Evolutionary conservation across 2,113 vertebrate genomes (phyloP), one percentile per base, ranked within the genome.

Genomic region (Triplophysa dalaica): DNA sequence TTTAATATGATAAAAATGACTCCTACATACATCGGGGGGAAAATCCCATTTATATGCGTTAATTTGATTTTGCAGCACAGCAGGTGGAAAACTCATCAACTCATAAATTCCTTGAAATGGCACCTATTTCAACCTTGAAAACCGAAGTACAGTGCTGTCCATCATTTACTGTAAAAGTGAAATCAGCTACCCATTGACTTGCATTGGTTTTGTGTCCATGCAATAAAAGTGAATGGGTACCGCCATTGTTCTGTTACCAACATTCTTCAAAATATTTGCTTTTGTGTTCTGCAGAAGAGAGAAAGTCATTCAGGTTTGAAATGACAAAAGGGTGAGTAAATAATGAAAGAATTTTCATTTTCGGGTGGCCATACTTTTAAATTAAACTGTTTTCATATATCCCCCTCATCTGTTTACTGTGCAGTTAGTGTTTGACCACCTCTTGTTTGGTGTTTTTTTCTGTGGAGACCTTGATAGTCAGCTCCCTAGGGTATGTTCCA

Each of bases 81-180:
- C 61, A 16, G n/a, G 3, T 43, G 22, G 19, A 64, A 41, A 64
- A 64, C 9, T 5, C 50, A 76, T 76, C 70, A 76, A 8, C 21
- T 0, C 12, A 61, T n/a, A 33, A 64, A 76, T 65, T 33, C 16
- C 24, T 48, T 64, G 54, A 17, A 17, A 21, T 61, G 54, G 26
- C n/a, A n/a, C 7, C 41, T 43, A 60, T 60, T 60, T 74, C 38
- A 74, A 45, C 38, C 56, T 62, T 62, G 14, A 45, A 62, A 62
- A 45, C 21, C 54, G 61, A 10, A 1, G 54, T n/a, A 58, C n/a
- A 43, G 52, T 16, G 56, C 61, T 11, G 63, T 43, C 63, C n/a
- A 33, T 33, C 33, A 33, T 6, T 33, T 24, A n/a, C 1, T 11
- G 10, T 52, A 52, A 13, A 29, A 61, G 22, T 68, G 19, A 45